Evolutionary conservation across 2,888 invertebrate genomes (phyloP), one percentile per base, ranked within the genome.

Genomic region (Orthosia cruda): DNA sequence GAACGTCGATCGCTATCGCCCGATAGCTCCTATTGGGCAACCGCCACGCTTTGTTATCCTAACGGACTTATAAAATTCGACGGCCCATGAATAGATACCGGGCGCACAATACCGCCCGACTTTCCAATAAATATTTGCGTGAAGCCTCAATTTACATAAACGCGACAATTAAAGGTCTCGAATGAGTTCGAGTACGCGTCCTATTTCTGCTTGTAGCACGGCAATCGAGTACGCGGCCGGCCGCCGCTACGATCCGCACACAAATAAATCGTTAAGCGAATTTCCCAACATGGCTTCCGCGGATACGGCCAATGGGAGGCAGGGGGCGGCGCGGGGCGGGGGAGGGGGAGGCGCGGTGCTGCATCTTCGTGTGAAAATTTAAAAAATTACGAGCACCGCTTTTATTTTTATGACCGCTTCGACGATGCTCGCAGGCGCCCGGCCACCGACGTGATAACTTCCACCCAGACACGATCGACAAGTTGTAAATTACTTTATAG

Each of bases 211-310:
- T 85, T 84, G 90, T 90, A 88, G 88, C 90, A 91, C 89, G 89
- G 90, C 88, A 89, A 91, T 91, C 88, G 88, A 90, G 88, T 88
- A 74, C 90, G 88, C 92, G 91, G 86, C 89, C 89, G 89, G 87
- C 85, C 86, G 85, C 76, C 87, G 89, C 86, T 89, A 85, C 92
- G 91, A 91, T 92, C 91, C 91, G 93, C 91, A 92, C 92, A 94
- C 92, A 93, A 95, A 95, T 94, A 95, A 94, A 95, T 94, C 93
- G 94, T 94, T 93, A 92, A 93, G 93, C 91, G 93, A 94, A 93
- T 95, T 95, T 94, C 92, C 95, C 94, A 95, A 95, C 93, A 95
- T 95, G 95, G 95, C 95, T 94, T 93, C 95, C 94, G 90, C 91
- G 91, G 89, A 89, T 88, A 89, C 88, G 90, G 91, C 91, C 92